phyloP scores from a whole-genome alignment of 2,797 vertebrate species.

The Brotula barbata region DNA sequence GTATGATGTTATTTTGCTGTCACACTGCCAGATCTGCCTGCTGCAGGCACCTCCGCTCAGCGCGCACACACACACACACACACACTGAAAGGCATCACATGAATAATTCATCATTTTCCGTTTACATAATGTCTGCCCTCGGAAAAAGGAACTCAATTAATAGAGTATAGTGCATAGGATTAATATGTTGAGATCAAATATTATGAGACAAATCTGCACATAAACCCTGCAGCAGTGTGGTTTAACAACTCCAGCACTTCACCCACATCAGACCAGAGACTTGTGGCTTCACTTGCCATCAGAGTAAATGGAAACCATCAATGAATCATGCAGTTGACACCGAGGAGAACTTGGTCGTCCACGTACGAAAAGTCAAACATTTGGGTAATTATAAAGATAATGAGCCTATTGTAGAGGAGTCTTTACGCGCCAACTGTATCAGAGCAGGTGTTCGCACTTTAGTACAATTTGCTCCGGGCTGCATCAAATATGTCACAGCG shows the following conservation, averaged over 20 bases:
- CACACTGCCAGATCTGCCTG: conserved; percentile 8
- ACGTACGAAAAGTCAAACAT: conserved; percentile 24
- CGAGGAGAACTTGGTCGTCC: conserved; percentile 10
- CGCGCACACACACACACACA: conserved; percentile 16
- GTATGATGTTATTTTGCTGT: conserved; percentile 18
- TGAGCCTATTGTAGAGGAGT: not conserved
- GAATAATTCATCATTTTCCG: conserved; percentile 76
- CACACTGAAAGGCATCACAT: conserved; percentile 62
- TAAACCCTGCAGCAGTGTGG: conserved; percentile 1
- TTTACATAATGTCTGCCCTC: conserved; percentile 34
- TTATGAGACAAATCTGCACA: conserved; percentile 27
- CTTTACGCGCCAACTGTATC: not conserved
- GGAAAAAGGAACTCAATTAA: conserved; percentile 16
- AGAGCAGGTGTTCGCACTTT: conserved; percentile 41
- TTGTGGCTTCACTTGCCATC: conserved; percentile 59
- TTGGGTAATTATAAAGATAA: conserved; percentile 1
- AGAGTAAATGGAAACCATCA: conserved; percentile 18
- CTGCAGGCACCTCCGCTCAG: conserved; percentile 46
- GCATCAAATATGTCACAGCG: conserved; percentile 32
- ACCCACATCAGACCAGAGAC: conserved; percentile 33
- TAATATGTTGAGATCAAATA: conserved; percentile 10
- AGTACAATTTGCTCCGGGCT: conserved; percentile 22
- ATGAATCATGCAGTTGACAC: conserved; percentile 29
- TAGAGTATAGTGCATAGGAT: not conserved
- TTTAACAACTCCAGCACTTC: conserved; percentile 30